Evolutionary conservation across 2,113 vertebrate species (phyloP).

Genomic region (Lepus timidus): DNA sequence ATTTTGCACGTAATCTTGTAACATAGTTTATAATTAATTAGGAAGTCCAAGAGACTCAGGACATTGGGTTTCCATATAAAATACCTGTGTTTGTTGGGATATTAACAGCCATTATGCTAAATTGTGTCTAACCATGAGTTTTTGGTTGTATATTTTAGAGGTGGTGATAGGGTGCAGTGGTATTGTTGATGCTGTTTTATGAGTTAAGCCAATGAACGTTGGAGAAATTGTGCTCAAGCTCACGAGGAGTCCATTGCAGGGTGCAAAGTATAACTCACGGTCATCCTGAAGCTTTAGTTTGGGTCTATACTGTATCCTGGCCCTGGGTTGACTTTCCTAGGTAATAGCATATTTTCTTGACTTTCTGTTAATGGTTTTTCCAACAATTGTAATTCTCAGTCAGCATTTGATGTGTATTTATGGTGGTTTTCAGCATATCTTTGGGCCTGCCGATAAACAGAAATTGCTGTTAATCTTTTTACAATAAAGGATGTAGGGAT

Average conservation of each 20-base stretch:
- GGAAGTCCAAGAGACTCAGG: neutral
- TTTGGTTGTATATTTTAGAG: neutral
- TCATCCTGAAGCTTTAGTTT: neutral
- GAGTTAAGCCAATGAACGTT: neutral
- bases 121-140: neutral
- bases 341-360: conserved; percentile 26
- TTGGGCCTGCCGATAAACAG: neutral
- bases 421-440: neutral
- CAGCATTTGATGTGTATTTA: neutral
- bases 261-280: neutral
- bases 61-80: neutral
- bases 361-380: neutral
- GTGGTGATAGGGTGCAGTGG: neutral
- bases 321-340: neutral
- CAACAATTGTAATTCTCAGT: neutral
- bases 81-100: neutral
- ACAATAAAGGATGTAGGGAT: neutral
- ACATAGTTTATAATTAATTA: neutral
- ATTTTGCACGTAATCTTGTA: neutral
- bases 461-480: neutral
- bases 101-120: neutral
- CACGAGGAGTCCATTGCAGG: neutral
- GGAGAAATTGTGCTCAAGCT: neutral
- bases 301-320: neutral
- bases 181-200: neutral